phyloP scores from a whole-genome alignment of 92 coral and sea anemone genomes.

The Phymanthus crucifer region DNA sequence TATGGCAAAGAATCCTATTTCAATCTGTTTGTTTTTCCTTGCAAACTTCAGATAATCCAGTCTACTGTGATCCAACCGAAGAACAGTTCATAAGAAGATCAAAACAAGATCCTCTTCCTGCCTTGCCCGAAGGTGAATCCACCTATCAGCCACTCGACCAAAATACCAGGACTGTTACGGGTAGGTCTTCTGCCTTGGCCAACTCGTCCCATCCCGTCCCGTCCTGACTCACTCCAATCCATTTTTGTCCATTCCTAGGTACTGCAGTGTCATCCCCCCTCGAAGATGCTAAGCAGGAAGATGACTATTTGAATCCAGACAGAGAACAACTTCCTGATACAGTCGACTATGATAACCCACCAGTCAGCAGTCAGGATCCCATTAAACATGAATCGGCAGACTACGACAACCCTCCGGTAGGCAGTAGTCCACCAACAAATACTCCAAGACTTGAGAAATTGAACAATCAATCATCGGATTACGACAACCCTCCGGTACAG shows the following conservation, averaged over 20 bases:
- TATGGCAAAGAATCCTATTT: no score
- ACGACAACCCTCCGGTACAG: slow-evolving; percentile 13
- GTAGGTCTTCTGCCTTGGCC: neutral
- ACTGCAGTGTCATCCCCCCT: neutral
- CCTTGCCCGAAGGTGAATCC: slow-evolving; percentile 1
- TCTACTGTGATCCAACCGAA: slow-evolving; percentile 19
- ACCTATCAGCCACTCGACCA: slow-evolving; percentile 15
- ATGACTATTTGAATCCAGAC: neutral
- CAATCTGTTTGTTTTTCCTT: neutral
- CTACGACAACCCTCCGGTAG: slow-evolving; percentile 13
- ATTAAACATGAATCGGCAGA: neutral
- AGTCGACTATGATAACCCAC: slow-evolving; percentile 3
- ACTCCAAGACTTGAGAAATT: neutral
- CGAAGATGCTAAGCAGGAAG: neutral
- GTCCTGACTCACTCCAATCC: no score
- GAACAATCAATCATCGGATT: slow-evolving; percentile 6
- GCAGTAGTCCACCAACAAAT: neutral
- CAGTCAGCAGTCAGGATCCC: neutral
- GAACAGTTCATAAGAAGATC: neutral
- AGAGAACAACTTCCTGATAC: neutral
- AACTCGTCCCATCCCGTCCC: neutral
- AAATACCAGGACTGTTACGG: neutral
- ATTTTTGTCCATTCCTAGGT: no score
- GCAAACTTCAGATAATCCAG: slow-evolving; percentile 1
- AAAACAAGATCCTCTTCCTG: slow-evolving; percentile 15